These are phyloP conservation scores for Suncus etruscus DNA, from an alignment of 2,113 vertebrate genomes.

Conservation along the genomic window DNA sequence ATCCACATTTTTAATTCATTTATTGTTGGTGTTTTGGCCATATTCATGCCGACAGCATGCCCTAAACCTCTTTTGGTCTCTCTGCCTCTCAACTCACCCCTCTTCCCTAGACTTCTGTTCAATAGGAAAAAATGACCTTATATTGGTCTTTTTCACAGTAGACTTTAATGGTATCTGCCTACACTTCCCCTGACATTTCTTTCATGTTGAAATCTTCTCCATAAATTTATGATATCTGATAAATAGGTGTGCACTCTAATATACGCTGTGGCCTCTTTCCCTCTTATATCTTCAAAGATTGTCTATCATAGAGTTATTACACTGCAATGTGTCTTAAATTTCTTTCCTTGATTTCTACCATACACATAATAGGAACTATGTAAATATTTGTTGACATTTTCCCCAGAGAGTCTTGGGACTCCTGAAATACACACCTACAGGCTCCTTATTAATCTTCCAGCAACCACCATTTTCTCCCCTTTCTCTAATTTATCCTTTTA, in stretches of 20 bases:
- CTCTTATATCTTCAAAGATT: not conserved
- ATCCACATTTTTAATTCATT: slow-evolving; percentile 74
- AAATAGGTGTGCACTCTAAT: not conserved
- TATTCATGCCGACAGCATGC: slow-evolving; percentile 63
- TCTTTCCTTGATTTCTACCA: slow-evolving; percentile 17
- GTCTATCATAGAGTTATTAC: not conserved
- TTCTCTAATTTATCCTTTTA: slow-evolving; percentile 25
- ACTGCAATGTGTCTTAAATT: not conserved
- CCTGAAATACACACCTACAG: not conserved
- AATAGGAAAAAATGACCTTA: not conserved
- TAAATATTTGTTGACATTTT: slow-evolving; percentile 43
- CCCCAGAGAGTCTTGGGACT: slow-evolving; percentile 36
- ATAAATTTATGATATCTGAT: not conserved
- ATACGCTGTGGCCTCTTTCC: not conserved
- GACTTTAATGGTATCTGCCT: not conserved
- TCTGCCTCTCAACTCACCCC: slow-evolving; percentile 15
- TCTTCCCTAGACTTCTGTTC: slow-evolving; percentile 32
- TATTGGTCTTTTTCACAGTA: not conserved
- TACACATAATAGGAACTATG: not conserved
- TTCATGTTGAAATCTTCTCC: not conserved
- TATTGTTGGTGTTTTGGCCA: slow-evolving; percentile 67
- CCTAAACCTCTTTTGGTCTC: slow-evolving; percentile 56
- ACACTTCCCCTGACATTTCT: not conserved
- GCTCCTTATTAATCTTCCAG: not conserved
- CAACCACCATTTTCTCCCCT: slow-evolving; percentile 2